A percentile compares a stretch with the other conserved stretches of the same genome.
Conservation (phyloP, 2,797 vertebrate species). For the Lophotriccus pileatus region DNA sequence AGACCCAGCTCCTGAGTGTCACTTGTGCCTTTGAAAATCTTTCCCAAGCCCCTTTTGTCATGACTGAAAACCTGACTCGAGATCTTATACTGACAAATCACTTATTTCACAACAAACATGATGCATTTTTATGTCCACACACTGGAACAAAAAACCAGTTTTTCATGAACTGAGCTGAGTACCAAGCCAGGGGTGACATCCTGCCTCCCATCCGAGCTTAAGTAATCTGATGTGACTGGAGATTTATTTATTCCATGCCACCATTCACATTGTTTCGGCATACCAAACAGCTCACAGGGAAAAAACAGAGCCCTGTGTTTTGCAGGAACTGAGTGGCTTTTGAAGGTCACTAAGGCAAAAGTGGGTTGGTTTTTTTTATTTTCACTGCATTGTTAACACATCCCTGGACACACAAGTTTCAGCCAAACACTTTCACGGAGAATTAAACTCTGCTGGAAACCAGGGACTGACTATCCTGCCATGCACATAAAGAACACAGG, state of each 20-base stretch:
- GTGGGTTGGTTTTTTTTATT: not conserved
- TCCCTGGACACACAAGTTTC: not conserved
- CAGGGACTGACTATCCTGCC: not conserved
- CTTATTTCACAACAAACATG: not conserved
- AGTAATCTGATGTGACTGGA: not conserved
- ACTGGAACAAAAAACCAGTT: not conserved
- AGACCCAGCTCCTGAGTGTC: not conserved
- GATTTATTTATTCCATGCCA: not conserved
- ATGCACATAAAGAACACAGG: not conserved
- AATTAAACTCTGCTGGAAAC: constrained; percentile 11
- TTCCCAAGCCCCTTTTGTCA: not conserved
- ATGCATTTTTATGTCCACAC: not conserved
- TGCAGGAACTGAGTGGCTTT: not conserved
- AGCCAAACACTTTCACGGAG: not conserved
- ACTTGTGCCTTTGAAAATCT: not conserved
- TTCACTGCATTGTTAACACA: not conserved
- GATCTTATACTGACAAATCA: not conserved
- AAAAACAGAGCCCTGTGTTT: not conserved
- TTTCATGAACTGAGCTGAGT: not conserved
- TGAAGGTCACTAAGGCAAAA: not conserved
- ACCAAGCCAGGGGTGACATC: not conserved
- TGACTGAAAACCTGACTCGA: not conserved
- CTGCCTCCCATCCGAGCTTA: not conserved
- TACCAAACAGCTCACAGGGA: not conserved
- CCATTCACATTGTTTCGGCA: not conserved